Evolutionary conservation across 2,113 vertebrate species (phyloP).

Genomic region (Formicarius rufipectus): DNA sequence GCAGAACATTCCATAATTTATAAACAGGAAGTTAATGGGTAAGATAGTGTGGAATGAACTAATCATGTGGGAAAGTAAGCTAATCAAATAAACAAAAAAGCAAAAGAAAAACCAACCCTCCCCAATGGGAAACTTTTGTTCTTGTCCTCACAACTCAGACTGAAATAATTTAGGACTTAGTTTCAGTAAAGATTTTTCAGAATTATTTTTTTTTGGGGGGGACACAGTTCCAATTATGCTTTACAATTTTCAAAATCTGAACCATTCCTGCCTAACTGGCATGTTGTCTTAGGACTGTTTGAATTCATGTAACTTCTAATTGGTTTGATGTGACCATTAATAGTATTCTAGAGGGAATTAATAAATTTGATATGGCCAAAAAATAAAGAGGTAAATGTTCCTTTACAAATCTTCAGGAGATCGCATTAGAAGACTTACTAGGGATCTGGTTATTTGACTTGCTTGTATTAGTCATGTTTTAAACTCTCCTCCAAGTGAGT

Average conservation of each 20-base stretch:
- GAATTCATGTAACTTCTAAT: background rate
- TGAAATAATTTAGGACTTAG: background rate
- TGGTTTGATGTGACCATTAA: background rate
- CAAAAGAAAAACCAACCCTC: background rate
- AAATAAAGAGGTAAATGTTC: background rate
- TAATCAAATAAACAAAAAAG: background rate
- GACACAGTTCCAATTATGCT: no score
- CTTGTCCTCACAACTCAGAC: background rate
- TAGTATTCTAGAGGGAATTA: background rate
- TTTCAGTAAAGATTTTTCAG: background rate
- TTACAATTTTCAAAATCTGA: background rate
- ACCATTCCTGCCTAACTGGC: background rate
- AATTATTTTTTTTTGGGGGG: background rate
- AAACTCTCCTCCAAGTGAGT: background rate
- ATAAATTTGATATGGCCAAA: background rate
- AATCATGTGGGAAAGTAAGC: fast-evolving
- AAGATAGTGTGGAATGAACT: background rate
- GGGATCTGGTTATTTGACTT: background rate
- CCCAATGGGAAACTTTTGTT: background rate
- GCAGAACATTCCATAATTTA: background rate
- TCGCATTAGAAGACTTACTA: background rate
- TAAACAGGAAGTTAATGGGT: background rate
- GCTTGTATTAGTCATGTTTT: background rate
- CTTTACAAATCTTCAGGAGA: background rate
- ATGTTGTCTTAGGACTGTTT: background rate